Percentiles rank a stretch among this genome's conserved stretches.
These are phyloP conservation scores for Epistrophe grossulariae DNA, from an alignment of 2,888 invertebrate species.

Conservation along the genomic window DNA sequence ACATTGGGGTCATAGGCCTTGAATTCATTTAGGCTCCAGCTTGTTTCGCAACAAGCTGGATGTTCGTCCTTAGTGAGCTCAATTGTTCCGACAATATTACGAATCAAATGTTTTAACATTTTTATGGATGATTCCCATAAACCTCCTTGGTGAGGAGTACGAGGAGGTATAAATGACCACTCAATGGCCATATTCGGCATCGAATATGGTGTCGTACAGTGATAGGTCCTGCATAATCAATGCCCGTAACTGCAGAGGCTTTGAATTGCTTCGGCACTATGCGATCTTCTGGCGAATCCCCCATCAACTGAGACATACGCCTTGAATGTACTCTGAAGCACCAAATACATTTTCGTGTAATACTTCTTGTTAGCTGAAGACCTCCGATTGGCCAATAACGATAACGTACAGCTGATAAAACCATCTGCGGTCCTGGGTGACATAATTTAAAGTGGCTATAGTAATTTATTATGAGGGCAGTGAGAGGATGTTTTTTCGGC, in stretches of 20 bases:
- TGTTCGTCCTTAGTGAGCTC: slow-evolving; percentile 15
- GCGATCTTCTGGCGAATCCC: slow-evolving; percentile 47
- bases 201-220: neutral
- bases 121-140: slow-evolving; percentile 26
- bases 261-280: slow-evolving; percentile 11
- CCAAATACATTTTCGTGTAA: slow-evolving; percentile 48
- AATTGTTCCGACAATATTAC: neutral
- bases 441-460: slow-evolving; percentile 51
- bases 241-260: slow-evolving; percentile 61
- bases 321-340: slow-evolving; percentile 62
- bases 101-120: slow-evolving; percentile 12
- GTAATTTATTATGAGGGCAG: slow-evolving; percentile 48
- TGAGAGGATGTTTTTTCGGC: slow-evolving; percentile 62
- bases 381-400: slow-evolving; percentile 40
- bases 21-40: slow-evolving; percentile 29
- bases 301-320: slow-evolving; percentile 62
- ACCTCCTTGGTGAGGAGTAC: slow-evolving; percentile 10
- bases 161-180: slow-evolving; percentile 15
- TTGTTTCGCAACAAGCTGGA: slow-evolving; percentile 5
- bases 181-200: too few relatives aligned
- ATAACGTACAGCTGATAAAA: slow-evolving; percentile 32
- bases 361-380: slow-evolving; percentile 38
- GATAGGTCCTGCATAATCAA: slow-evolving; percentile 62
- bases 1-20: slow-evolving; percentile 24
- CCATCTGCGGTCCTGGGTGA: slow-evolving; percentile 48